Conservation (phyloP, 2,888 invertebrate genomes). For the Opisthograptis luteolata region DNA sequence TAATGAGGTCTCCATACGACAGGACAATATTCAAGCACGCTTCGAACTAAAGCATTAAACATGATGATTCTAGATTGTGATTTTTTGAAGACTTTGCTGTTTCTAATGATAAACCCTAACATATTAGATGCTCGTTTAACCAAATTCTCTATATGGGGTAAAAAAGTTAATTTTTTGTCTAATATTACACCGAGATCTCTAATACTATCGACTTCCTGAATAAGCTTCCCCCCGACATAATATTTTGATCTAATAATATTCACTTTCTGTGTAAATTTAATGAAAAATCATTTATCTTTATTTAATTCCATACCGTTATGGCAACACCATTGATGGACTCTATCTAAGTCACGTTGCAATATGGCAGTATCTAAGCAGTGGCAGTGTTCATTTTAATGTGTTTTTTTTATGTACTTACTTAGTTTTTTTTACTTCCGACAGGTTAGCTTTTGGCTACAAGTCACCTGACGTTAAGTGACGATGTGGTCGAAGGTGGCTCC, state of each 20-base stretch:
- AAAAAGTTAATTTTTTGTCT: background rate
- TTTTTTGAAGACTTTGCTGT: background rate
- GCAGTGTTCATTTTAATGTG: too few species aligned
- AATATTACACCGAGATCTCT: background rate
- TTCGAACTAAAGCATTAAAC: background rate
- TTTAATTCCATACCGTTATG: conserved; percentile 5
- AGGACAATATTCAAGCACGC: background rate
- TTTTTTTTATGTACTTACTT: too few species aligned
- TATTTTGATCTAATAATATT: background rate
- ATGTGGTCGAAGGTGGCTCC: too few species aligned
- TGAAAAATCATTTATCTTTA: background rate
- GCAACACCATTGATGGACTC: conserved; percentile 1
- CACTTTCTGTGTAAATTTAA: background rate
- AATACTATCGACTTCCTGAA: background rate
- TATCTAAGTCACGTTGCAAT: conserved; percentile 6
- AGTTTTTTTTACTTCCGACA: too few species aligned
- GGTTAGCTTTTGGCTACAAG: too few species aligned
- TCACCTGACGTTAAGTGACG: too few species aligned
- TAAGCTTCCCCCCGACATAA: background rate
- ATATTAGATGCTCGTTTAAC: background rate
- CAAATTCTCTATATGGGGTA: background rate
- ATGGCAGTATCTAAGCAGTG: background rate
- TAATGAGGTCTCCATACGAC: background rate
- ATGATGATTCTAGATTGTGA: background rate
- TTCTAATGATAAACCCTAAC: background rate